Evolutionary conservation across 2,113 vertebrate genomes (phyloP).

Genomic region (Falco punctatus): DNA sequence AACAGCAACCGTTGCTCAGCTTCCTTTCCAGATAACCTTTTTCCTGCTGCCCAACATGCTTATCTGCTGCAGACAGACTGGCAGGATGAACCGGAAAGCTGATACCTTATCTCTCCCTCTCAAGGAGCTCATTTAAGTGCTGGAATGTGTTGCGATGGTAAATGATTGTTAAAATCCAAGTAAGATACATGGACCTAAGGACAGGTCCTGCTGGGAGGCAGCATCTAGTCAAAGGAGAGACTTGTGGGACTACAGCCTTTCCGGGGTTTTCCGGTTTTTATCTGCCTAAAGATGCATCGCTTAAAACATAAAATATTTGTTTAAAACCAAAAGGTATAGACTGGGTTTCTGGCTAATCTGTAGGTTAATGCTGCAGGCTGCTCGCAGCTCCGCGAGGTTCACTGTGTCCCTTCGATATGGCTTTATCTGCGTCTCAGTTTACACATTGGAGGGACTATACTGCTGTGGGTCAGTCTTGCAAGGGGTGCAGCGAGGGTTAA

Average conservation of each 20-base stretch:
- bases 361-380: not conserved
- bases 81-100: slow-evolving; percentile 64
- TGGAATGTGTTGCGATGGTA: slow-evolving; percentile 68
- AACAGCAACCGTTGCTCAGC: slow-evolving; percentile 1
- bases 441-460: not conserved
- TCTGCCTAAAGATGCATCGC: not conserved
- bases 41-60: slow-evolving; percentile 57
- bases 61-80: slow-evolving; percentile 51
- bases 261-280: not conserved
- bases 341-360: not conserved
- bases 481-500: not conserved
- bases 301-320: not conserved
- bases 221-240: not conserved
- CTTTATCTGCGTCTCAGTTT: not conserved
- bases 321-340: not conserved
- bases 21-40: slow-evolving; percentile 68
- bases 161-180: slow-evolving; percentile 17
- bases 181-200: not conserved
- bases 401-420: not conserved
- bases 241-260: not conserved
- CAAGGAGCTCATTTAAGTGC: slow-evolving; percentile 1
- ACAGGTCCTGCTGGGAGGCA: not conserved
- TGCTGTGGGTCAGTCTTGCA: not conserved
- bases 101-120: slow-evolving; percentile 54
- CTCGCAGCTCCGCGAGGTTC: not conserved